Conservation (phyloP, 1,140 invertebrate genomes). For the Nylanderia fulva region DNA sequence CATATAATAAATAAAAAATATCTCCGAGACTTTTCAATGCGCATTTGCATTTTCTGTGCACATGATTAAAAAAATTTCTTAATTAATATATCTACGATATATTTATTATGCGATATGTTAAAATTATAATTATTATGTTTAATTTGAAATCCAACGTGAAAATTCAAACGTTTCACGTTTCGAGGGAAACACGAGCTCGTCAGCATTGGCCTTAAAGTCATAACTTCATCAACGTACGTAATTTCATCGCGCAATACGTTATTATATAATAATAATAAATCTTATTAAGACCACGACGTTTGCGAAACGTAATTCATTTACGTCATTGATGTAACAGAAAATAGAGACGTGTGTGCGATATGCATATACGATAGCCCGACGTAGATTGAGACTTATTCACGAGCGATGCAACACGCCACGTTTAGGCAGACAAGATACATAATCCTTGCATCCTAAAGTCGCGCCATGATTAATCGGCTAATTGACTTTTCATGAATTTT, state of each 20-base stretch:
- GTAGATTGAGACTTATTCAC: constrained; percentile 66
- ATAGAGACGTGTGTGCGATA: constrained; percentile 50
- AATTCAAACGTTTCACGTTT: neutral
- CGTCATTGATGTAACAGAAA: constrained; percentile 64
- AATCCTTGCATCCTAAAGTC: constrained; percentile 64
- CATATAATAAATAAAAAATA: neutral
- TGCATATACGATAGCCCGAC: constrained; percentile 37
- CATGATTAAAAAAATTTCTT: neutral
- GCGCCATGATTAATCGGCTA: constrained; percentile 79
- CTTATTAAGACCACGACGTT: constrained; percentile 39
- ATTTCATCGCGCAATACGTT: neutral
- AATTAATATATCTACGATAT: neutral
- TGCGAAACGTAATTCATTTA: constrained; percentile 18
- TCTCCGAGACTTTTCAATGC: neutral
- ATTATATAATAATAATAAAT: constrained; percentile 67
- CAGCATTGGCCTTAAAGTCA: neutral
- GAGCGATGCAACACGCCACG: constrained; percentile 68
- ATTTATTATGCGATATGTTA: neutral
- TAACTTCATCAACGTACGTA: neutral
- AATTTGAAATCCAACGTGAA: neutral
- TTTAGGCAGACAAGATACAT: constrained; percentile 50
- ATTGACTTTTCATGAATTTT: constrained; percentile 80
- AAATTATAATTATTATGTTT: neutral
- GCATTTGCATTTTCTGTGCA: neutral
- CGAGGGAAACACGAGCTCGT: constrained; percentile 21